Conservation (phyloP, 2,113 vertebrate species). For the Istiophorus platypterus region DNA sequence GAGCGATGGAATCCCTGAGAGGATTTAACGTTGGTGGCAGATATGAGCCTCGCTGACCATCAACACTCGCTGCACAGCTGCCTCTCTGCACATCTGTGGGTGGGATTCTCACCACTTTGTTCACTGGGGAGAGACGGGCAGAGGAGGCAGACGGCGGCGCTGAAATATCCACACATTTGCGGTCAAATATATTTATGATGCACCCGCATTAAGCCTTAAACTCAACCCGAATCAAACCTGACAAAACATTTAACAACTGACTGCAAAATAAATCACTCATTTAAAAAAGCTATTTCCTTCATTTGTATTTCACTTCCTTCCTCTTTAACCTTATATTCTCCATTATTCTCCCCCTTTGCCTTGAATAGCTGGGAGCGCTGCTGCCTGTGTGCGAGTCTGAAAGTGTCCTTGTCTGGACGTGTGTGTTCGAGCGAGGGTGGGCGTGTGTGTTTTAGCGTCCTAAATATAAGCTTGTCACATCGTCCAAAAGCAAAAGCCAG, state of each 20-base stretch:
- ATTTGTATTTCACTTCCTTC: neutral
- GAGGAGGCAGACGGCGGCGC: no score
- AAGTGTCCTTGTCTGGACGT: neutral
- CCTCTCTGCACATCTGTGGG: conserved; percentile 1
- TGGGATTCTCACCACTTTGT: neutral
- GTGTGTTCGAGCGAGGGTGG: neutral
- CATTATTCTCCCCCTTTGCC: no score
- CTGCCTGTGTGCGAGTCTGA: neutral
- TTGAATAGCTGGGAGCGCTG: neutral
- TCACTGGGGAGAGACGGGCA: neutral
- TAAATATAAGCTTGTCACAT: conserved; percentile 47
- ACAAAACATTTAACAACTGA: neutral
- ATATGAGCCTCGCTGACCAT: conserved; percentile 40
- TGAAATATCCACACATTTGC: neutral
- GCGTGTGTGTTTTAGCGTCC: conserved; percentile 2
- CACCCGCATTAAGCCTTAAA: no score
- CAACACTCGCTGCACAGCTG: conserved; percentile 34
- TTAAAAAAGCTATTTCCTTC: neutral
- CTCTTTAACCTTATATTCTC: neutral
- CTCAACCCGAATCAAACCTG: neutral
- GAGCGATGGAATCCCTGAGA: conserved; percentile 59
- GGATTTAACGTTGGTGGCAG: conserved; percentile 62
- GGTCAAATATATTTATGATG: no score
- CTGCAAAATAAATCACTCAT: neutral
- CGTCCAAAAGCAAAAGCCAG: neutral